These are phyloP conservation scores for Elephantulus edwardii DNA, from an alignment of 2,113 vertebrate species.

Conservation along the genomic window DNA sequence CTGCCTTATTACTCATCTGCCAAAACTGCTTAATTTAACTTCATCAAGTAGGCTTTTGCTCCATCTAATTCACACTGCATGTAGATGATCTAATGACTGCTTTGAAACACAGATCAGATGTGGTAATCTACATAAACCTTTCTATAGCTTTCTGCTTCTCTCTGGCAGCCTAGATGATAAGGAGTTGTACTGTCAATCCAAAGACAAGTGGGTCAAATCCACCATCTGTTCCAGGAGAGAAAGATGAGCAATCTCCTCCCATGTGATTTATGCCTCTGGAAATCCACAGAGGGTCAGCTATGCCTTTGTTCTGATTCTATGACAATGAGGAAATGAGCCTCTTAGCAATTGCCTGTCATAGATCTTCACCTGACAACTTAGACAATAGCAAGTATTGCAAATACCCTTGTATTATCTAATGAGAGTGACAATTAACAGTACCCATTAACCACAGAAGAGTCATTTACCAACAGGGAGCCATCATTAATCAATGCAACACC, in stretches of 20 bases:
- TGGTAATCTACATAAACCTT: not conserved
- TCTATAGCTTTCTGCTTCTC: not conserved
- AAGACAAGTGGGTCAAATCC: too few species aligned
- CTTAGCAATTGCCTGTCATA: accelerated
- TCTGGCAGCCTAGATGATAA: too few species aligned
- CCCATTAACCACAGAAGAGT: not conserved
- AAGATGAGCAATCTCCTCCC: too few species aligned
- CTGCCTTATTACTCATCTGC: not conserved
- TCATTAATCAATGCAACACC: not conserved
- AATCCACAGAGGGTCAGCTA: too few species aligned
- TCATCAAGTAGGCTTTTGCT: not conserved
- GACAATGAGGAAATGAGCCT: not conserved
- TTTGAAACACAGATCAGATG: not conserved
- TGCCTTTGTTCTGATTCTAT: too few species aligned
- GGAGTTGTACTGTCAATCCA: too few species aligned
- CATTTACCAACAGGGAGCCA: not conserved
- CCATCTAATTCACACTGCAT: not conserved
- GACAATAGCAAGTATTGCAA: not conserved
- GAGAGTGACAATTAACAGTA: not conserved
- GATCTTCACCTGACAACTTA: not conserved
- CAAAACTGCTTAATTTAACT: too few species aligned
- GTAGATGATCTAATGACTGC: not conserved
- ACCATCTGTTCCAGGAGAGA: too few species aligned
- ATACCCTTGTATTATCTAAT: not conserved
- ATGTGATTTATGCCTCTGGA: too few species aligned